phyloP scores from a whole-genome alignment of 1,140 invertebrate genomes.

The Drosophila nigrodunni region DNA sequence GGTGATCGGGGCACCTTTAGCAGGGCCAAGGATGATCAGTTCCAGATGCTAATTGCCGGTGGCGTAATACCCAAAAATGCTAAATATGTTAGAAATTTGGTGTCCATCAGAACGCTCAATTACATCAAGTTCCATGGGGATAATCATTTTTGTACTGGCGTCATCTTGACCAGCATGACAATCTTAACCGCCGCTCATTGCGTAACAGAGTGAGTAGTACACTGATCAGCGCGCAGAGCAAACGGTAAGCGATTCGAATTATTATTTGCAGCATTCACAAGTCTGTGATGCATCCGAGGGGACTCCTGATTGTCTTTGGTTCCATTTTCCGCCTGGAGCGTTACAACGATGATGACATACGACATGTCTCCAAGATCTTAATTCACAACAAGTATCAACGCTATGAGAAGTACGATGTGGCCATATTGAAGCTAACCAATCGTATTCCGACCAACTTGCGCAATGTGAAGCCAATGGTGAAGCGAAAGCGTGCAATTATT shows the following conservation, averaged over 20 bases:
- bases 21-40: conserved; percentile 45
- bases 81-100: conserved; percentile 35
- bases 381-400: conserved; percentile 54
- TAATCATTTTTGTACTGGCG: conserved; percentile 65
- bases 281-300: conserved; percentile 47
- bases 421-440: conserved; percentile 25
- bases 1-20: conserved; percentile 29
- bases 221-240: too few relatives aligned
- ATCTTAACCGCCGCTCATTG: conserved; percentile 67
- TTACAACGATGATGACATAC: background rate
- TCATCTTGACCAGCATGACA: conserved; percentile 54
- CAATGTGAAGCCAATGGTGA: conserved; percentile 26
- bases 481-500: background rate
- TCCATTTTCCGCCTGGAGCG: background rate
- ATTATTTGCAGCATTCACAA: conserved; percentile 42
- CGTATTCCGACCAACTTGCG: conserved; percentile 36
- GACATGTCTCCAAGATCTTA: conserved; percentile 31
- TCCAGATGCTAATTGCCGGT: conserved; percentile 60
- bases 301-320: conserved; percentile 50
- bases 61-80: conserved; percentile 24
- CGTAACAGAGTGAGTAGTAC: conserved; percentile 56
- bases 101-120: conserved; percentile 55
- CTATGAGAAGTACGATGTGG: conserved; percentile 48
- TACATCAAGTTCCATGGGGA: conserved; percentile 43
- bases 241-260: too few relatives aligned